Evolutionary conservation across 2,113 vertebrate genomes (phyloP), one percentile per base, ranked within the genome.

Genomic region (Suncus etruscus): DNA sequence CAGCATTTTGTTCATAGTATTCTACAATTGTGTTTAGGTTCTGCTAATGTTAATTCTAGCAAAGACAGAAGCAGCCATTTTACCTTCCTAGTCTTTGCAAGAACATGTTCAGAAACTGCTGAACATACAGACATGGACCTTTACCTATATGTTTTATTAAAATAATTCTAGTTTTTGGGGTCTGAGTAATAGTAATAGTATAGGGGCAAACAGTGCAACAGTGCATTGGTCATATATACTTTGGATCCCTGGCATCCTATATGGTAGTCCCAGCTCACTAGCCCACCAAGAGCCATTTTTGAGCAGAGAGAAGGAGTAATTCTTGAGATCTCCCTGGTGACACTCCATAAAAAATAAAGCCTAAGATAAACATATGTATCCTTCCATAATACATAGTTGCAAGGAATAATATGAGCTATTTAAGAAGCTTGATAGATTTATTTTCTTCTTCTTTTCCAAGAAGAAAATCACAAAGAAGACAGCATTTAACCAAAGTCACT

Each of bases 1-100:
- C 58, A 45, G 32, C 24, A 5, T 78, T 22, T 39, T 47, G 8
- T 65, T 66, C n/a, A 45, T 10, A 69, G 20, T 15, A 29, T 14
- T 65, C 18, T 84, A n/a, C 91, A 95, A 69, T 32, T 54, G 0
- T n/a, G 24, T 76, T 84, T 32, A 63, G 51, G 11, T 15, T 86
- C 39, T 22, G 20, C 24, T 25, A 29, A 39, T 70, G 1, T 47
- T 93, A 87, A 18, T 73, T 25, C 51, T 86, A 66, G 27, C 0
- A 39, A 24, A 1, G 8, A 10, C 3, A 45, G 27, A 1, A 6
- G 11, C 3, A 3, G 22, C 32, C 20, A 48, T 8, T 83, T 45
- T 47, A 48, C 58, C 15, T 54, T 82, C 27, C 10, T 81, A 16
- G 84, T 18, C 25, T 89, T 91, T 91, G 11, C 7, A 78, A 78